Evolutionary conservation across 2,888 invertebrate genomes (phyloP).

Genomic region (Hermaeophaga mercurialis): DNA sequence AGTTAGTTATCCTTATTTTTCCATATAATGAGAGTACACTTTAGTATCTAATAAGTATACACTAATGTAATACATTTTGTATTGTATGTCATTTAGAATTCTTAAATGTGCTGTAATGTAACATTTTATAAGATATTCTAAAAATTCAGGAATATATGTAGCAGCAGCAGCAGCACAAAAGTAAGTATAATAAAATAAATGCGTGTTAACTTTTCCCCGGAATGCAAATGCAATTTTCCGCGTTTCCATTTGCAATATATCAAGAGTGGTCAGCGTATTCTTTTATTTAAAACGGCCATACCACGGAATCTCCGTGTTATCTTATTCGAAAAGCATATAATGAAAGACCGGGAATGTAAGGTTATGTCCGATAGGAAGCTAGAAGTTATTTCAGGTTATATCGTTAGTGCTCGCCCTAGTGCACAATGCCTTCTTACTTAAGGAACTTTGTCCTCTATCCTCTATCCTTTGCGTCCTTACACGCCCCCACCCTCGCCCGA

Average conservation of each 20-base stretch:
- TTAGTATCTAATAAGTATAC: too few relatives aligned
- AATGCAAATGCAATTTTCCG: conserved; percentile 11
- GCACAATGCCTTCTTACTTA: conserved; percentile 13
- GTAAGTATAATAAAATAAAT: too few relatives aligned
- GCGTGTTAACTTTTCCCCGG: too few relatives aligned
- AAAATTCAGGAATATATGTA: too few relatives aligned
- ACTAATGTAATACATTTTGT: too few relatives aligned
- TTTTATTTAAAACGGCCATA: conserved; percentile 5
- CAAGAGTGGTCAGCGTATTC: background rate
- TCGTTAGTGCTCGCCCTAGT: conserved; percentile 11
- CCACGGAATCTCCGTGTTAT: background rate
- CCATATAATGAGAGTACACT: too few relatives aligned
- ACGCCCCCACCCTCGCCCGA: background rate
- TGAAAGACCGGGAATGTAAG: conserved; percentile 8
- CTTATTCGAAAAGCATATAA: conserved; percentile 5
- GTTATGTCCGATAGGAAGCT: conserved; percentile 19
- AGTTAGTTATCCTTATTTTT: too few relatives aligned
- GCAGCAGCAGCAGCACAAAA: too few relatives aligned
- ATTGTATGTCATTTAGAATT: too few relatives aligned
- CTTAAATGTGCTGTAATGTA: too few relatives aligned
- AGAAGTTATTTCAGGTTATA: conserved; percentile 24
- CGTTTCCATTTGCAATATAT: conserved; percentile 11
- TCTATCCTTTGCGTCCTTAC: background rate
- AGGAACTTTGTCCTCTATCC: conserved; percentile 22
- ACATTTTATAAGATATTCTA: too few relatives aligned